Percentiles rank a stretch among this genome's conserved stretches.
phyloP scores from a whole-genome alignment of 2,888 invertebrate species.

The Vesta saturnalis region DNA sequence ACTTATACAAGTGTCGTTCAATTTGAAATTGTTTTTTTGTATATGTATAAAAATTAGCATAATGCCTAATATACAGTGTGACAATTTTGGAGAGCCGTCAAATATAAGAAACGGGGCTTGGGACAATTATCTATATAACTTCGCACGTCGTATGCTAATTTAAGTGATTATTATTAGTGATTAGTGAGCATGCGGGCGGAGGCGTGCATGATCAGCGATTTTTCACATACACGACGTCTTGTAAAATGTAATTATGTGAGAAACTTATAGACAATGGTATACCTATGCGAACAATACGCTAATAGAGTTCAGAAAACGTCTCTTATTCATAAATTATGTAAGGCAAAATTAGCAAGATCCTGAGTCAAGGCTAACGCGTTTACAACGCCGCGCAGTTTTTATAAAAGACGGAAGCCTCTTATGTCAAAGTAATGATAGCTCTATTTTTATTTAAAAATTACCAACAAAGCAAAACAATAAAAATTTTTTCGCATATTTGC shows the following conservation, averaged over 20 bases:
- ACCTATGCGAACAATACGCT: slow-evolving; percentile 23
- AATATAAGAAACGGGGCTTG: no score
- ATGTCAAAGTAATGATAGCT: no score
- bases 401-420: no score
- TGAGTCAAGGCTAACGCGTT: slow-evolving; percentile 26
- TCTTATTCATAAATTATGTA: slow-evolving; percentile 28
- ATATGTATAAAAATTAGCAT: slow-evolving; percentile 4
- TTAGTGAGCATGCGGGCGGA: slow-evolving; percentile 28
- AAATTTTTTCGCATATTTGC: no score
- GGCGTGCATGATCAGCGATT: neutral
- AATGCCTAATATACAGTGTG: neutral
- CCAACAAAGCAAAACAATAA: no score
- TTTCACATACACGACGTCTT: no score
- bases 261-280: slow-evolving; percentile 19
- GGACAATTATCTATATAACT: no score
- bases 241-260: slow-evolving; percentile 20
- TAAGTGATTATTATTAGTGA: no score
- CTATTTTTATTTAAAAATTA: neutral
- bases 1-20: slow-evolving; percentile 59
- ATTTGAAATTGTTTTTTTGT: slow-evolving; percentile 56
- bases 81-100: slow-evolving; percentile 15
- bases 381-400: neutral
- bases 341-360: slow-evolving; percentile 27
- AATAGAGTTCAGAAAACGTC: slow-evolving; percentile 16
- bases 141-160: no score